Evolutionary conservation across 1,140 invertebrate genomes (phyloP), one percentile per base, ranked within the genome.

Genomic region (Magallana ariakensis): DNA sequence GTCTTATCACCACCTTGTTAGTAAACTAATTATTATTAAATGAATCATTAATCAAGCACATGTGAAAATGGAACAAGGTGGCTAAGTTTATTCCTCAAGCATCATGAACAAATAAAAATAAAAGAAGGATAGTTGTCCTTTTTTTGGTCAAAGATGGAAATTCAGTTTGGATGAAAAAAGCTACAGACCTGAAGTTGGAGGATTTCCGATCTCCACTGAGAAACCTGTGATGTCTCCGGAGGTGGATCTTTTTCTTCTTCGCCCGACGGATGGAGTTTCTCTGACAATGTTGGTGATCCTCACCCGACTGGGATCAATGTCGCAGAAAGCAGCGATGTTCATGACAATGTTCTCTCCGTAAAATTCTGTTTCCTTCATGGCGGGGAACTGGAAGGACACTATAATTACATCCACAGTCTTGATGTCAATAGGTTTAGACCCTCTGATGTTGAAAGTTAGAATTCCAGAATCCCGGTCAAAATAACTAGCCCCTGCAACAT

Each of bases 361-460:
- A 87, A 94, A 94, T n/a, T 93, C 91, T 22, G 91, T 90, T 0
- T 90, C 90, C 10, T 90, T 93, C 86, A 92, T 90, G 5, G 92
- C 89, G 13, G 89, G 83, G 6, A 90, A 85, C 8, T 89, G 85
- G 82, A 93, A 90, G 46, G 89, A 86, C 9, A 94, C 86, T 11
- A 92, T 85, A 0, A 93, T 66, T 1, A 89, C 84, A 13, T 87
- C 26, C 2, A 26, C 19, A 13, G 82, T 87, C 22, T 80, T 84
- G n/a, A 93, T 88, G 15, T 87, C 80, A 10, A 91, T 66, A 11
- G 85, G 46, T 16, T 57, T 55, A 0, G 54, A 55, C 26, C 92
- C 92, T 13, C 85, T 87, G 8, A 90, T 82, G 11, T 89, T 83
- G 5, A 91, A 33, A 11, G 89, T 54, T 5, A 88, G 56, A 56